A percentile compares a stretch with the other conserved stretches of the same genome.
Conservation (phyloP, 2,113 vertebrate species). For the Neolamprologus devosi region DNA sequence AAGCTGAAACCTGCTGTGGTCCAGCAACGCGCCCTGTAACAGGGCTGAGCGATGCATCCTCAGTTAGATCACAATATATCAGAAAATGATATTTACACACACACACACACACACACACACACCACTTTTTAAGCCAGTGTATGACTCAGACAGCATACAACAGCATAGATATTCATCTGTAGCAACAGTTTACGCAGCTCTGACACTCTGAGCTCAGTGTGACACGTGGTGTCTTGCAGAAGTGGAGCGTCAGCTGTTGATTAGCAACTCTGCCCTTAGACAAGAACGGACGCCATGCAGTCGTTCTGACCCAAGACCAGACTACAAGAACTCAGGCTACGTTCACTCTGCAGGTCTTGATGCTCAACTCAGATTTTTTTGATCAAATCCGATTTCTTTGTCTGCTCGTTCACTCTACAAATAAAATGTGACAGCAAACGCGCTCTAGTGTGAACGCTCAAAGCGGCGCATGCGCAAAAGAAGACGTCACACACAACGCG, state of each 20-base stretch:
- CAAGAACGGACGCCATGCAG: not conserved
- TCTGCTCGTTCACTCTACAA: too few relatives aligned
- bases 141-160: not conserved
- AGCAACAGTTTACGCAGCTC: not conserved
- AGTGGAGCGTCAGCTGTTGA: not conserved
- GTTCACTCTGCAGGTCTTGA: too few relatives aligned
- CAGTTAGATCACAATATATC: not conserved
- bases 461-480: too few relatives aligned
- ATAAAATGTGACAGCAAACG: too few relatives aligned
- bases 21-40: not conserved
- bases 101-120: too few relatives aligned
- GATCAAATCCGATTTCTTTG: accelerated
- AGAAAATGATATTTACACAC: not conserved
- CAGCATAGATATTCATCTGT: not conserved
- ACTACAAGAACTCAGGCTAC: accelerated
- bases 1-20: not conserved
- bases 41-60: not conserved
- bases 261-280: not conserved
- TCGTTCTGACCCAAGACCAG: not conserved
- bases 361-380: accelerated
- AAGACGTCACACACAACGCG: too few relatives aligned
- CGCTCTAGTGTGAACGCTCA: too few relatives aligned
- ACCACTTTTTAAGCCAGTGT: not conserved
- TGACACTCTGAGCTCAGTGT: not conserved
- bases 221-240: not conserved